These are phyloP conservation scores for Corydoras maculifer DNA, from an alignment of 2,113 vertebrate genomes.

Conservation along the genomic window DNA sequence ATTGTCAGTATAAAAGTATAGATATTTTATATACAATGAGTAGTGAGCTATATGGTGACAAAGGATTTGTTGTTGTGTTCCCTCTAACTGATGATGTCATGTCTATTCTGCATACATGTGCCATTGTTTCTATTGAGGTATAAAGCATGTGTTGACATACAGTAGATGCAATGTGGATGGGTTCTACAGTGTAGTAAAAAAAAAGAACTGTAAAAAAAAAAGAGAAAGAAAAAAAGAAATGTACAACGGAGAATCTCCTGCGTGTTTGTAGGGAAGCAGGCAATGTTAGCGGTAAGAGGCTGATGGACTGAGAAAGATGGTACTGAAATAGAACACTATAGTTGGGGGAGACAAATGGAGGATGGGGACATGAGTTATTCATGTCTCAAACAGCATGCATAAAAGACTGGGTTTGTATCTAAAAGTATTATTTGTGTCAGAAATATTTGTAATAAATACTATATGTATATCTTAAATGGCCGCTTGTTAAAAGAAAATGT, in stretches of 20 bases:
- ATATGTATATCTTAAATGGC: too few relatives aligned
- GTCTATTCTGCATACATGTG: background rate
- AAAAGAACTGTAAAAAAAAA: background rate
- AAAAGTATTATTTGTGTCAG: background rate
- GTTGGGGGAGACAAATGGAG: constrained; percentile 36
- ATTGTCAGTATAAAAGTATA: too few relatives aligned
- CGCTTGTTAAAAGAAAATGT: too few relatives aligned
- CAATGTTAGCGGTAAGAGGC: constrained; percentile 14
- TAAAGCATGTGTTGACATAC: constrained; percentile 27
- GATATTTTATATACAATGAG: too few relatives aligned
- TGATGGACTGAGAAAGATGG: constrained; percentile 28
- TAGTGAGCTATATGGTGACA: background rate
- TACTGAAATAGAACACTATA: constrained; percentile 53
- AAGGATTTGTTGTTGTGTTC: constrained; percentile 43
- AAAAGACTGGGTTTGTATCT: background rate
- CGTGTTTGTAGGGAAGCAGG: constrained; percentile 36
- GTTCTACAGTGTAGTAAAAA: background rate
- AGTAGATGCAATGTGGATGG: constrained; percentile 7
- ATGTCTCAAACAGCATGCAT: constrained; percentile 16
- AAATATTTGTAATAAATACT: too few relatives aligned
- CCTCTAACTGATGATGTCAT: constrained; percentile 20
- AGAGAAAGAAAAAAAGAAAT: constrained; percentile 11
- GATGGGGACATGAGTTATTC: constrained; percentile 31
- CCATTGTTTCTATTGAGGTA: constrained; percentile 8
- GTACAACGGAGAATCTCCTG: too few relatives aligned